phyloP scores from a whole-genome alignment of 2,888 invertebrate species.

The Mellilla xanthometata region DNA sequence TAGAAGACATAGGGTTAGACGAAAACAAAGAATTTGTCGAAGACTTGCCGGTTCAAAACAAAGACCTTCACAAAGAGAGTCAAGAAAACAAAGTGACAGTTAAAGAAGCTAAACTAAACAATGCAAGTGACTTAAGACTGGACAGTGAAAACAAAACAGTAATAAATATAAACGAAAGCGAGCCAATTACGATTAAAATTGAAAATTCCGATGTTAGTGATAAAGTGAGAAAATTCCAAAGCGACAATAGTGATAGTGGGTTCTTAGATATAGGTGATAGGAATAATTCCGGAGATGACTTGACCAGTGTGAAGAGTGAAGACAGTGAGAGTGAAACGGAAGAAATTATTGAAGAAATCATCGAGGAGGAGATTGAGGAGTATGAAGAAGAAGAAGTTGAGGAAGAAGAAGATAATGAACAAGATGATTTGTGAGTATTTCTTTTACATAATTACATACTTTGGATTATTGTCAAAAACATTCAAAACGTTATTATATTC shows the following conservation, averaged over 20 bases:
- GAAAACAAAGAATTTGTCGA: conserved; percentile 12
- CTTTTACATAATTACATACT: no score
- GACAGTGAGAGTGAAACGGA: conserved; percentile 54
- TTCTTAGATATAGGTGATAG: conserved; percentile 69
- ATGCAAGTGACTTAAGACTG: conserved; percentile 1
- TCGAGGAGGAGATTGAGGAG: conserved; percentile 46
- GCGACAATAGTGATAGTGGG: conserved; percentile 79
- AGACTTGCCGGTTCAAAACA: conserved; percentile 39
- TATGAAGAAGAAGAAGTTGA: conserved; percentile 32
- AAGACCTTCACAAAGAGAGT: no score
- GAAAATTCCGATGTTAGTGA: conserved; percentile 53
- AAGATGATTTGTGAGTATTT: conserved; percentile 25
- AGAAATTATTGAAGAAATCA: conserved; percentile 53
- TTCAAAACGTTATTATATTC: no score
- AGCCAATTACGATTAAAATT: conserved; percentile 52
- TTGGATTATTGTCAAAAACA: no score
- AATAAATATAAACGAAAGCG: conserved; percentile 50
- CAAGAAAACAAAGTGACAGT: no score
- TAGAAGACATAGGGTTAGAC: conserved; percentile 52
- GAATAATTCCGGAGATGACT: conserved; percentile 52
- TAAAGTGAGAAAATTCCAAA: conserved; percentile 69
- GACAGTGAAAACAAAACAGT: conserved; percentile 52
- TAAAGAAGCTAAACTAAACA: background rate
- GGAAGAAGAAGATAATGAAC: conserved; percentile 5
- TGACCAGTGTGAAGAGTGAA: conserved; percentile 51